Evolutionary conservation across 1,140 invertebrate genomes (phyloP), one percentile per base, ranked within the genome.

Genomic region (Macrosteles quadrilineatus): DNA sequence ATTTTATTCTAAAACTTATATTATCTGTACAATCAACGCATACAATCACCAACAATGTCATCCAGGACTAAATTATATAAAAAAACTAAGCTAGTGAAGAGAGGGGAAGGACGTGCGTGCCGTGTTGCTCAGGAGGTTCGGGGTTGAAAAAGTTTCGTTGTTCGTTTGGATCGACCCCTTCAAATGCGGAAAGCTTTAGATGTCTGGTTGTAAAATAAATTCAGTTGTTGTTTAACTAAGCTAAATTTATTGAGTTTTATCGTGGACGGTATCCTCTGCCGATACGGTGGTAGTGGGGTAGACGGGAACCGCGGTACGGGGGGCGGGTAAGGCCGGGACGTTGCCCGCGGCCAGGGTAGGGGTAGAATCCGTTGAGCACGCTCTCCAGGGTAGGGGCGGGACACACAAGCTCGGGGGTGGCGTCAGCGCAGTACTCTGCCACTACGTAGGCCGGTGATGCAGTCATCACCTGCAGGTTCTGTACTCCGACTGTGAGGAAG

Each of bases 1-100:
- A 50, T 17, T 50, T 50, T 50, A 50, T 50, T 50, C 47, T 50
- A 50, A 50, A 50, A 50, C 47, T 50, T 50, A 50, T n/a, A 50
- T 50, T 50, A 50, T 50, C 47, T 50, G 47, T 50, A 50, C 47
- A 50, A n/a, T n/a, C n/a, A n/a, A 50, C 21, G 4, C 14, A 50
- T 50, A 50, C 47, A 19, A 19, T 50, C 47, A 50, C 47, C 47
- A 50, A 50, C 21, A 50, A 50, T 50, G 47, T 50, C 47, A n/a
- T n/a, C n/a, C n/a, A 50, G 21, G 14, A 50, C 21, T 50, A 19
- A n/a, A n/a, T n/a, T n/a, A 50, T 19, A 19, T 50, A 50, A 50
- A 50, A n/a, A 19, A 50, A 19, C 47, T 50, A 50, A 17, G 47
- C 47, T 50, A 50, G 47, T 50, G 47, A 50, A 50, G n/a, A 17